A percentile compares a stretch with the other conserved stretches of the same genome.
These are phyloP conservation scores for Drosophila mojavensis DNA, from an alignment of 1,140 invertebrate species.

Conservation along the genomic window DNA sequence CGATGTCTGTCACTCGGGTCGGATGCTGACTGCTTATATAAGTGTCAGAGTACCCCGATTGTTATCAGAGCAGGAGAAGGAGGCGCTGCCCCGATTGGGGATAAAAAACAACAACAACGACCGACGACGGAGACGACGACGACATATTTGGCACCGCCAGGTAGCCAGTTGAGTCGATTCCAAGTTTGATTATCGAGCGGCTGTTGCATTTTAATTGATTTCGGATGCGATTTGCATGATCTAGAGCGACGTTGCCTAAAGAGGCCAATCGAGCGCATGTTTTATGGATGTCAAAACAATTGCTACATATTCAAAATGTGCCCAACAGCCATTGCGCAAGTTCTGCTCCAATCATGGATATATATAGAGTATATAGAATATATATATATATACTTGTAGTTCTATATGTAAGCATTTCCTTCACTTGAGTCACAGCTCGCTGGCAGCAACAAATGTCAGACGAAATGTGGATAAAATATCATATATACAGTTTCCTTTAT, in stretches of 20 bases:
- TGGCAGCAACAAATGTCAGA: constrained; percentile 60
- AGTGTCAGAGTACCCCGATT: constrained; percentile 64
- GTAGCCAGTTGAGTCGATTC: constrained; percentile 4
- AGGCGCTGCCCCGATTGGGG: constrained; percentile 18
- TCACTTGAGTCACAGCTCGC: constrained; percentile 14
- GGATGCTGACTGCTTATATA: constrained; percentile 78
- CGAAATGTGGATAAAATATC: constrained; percentile 28
- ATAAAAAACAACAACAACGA: background rate
- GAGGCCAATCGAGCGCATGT: constrained; percentile 80
- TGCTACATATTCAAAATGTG: constrained; percentile 75
- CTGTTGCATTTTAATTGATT: constrained; percentile 80
- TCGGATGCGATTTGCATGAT: constrained; percentile 72
- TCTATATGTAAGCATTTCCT: constrained; percentile 19
- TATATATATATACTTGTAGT: constrained; percentile 25
- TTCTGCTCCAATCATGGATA: constrained; percentile 26
- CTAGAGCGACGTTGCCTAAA: constrained; percentile 64
- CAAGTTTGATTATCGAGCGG: constrained; percentile 63
- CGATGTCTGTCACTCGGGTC: constrained; percentile 76
- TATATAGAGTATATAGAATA: background rate
- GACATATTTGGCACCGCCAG: constrained; percentile 76
- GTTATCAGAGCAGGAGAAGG: constrained; percentile 53
- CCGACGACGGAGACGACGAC: constrained; percentile 16
- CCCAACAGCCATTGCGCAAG: constrained; percentile 64
- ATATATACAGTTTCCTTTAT: background rate
- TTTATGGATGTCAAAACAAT: constrained; percentile 81